Percentiles rank a stretch among this genome's conserved stretches.
These are phyloP conservation scores for Pristis pectinata DNA, from an alignment of 2,797 vertebrate genomes.

Conservation along the genomic window DNA sequence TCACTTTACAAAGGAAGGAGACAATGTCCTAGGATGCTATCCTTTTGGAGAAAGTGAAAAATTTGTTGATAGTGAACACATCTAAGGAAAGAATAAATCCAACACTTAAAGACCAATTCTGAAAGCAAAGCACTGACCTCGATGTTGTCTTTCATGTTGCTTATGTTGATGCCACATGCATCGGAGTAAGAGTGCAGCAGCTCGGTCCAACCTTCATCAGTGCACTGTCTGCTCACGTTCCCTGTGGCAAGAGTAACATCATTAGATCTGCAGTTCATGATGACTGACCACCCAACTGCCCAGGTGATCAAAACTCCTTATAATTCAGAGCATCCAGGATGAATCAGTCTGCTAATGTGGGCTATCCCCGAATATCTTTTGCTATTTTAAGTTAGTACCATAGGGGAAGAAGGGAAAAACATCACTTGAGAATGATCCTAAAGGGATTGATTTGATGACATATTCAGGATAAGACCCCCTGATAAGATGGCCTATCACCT, in stretches of 20 bases:
- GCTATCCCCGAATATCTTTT: neutral
- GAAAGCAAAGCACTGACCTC: conserved; percentile 11
- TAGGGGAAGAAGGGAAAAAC: neutral
- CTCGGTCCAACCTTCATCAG: conserved; percentile 12
- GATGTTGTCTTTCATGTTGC: neutral
- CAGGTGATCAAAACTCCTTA: neutral
- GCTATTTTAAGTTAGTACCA: neutral
- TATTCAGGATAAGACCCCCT: neutral
- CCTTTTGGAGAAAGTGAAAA: neutral
- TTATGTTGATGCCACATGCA: neutral
- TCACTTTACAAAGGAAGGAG: neutral
- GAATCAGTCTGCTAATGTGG: neutral
- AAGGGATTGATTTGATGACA: neutral
- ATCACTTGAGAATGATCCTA: neutral
- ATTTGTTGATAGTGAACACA: neutral
- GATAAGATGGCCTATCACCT: neutral
- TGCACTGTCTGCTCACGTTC: conserved; percentile 5
- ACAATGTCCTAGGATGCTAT: neutral
- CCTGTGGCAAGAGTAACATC: neutral
- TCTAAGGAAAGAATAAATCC: neutral
- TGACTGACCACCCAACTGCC: neutral
- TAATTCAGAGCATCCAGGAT: neutral
- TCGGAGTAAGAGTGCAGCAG: neutral
- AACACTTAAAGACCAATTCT: neutral
- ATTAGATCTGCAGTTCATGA: neutral